Percentiles rank a stretch among this genome's conserved stretches.
Conservation (phyloP, 2,888 invertebrate genomes). For the Platycheirus albimanus region DNA sequence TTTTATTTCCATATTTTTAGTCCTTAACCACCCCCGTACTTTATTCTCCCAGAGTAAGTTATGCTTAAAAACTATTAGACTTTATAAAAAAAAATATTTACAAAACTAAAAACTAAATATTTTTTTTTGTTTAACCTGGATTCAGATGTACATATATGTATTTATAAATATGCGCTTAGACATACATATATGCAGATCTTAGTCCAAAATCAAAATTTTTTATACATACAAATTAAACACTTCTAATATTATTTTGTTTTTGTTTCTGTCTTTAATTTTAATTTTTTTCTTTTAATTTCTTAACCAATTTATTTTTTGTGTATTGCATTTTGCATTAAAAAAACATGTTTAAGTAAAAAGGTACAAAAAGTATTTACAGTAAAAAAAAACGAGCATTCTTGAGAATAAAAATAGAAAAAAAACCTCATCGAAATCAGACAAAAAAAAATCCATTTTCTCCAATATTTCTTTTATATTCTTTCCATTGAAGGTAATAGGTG, state of each 20-base stretch:
- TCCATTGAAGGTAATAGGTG: constrained; percentile 99
- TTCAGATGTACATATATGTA: constrained; percentile 18
- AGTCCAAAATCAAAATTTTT: constrained; percentile 12
- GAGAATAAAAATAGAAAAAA: constrained; percentile 63
- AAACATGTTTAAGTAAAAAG: constrained; percentile 53
- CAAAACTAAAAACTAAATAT: constrained; percentile 27
- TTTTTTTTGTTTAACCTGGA: constrained; percentile 21
- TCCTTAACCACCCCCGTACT: constrained; percentile 68
- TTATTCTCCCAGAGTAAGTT: constrained; percentile 74
- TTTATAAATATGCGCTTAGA: constrained; percentile 12
- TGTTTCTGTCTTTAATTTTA: too few relatives aligned
- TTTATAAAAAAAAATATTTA: constrained; percentile 32
- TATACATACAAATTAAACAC: constrained; percentile 27
- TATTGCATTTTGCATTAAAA: constrained; percentile 61
- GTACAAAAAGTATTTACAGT: constrained; percentile 66
- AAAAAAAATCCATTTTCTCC: constrained; percentile 77
- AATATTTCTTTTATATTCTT: constrained; percentile 84
- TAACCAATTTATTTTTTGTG: constrained; percentile 35
- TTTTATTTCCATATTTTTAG: constrained; percentile 70
- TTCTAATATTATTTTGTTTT: constrained; percentile 31
- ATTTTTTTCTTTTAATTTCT: constrained; percentile 31
- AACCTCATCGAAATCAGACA: constrained; percentile 70
- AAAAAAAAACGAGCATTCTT: constrained; percentile 42
- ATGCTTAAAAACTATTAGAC: constrained; percentile 60
- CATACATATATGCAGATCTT: constrained; percentile 34